Conservation (phyloP, 2,113 vertebrate genomes). For the Tretioscincus oriximinensis region DNA sequence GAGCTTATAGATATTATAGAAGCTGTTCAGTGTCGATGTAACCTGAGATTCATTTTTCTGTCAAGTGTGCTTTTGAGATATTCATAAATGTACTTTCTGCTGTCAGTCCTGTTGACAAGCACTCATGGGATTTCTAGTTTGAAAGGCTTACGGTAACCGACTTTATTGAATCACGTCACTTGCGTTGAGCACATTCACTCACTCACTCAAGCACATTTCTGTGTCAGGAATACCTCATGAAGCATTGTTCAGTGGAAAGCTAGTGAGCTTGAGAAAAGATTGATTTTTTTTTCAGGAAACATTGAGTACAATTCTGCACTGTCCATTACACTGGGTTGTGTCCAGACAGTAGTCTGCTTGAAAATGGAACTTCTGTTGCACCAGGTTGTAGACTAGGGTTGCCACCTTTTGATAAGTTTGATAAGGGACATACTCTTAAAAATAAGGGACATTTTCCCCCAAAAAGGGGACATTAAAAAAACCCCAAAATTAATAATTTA, state of each 20-base stretch:
- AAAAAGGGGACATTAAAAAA: too few species aligned
- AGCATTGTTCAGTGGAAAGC: not conserved
- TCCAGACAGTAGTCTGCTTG: too few species aligned
- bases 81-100: constrained; percentile 21
- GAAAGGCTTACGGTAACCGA: constrained; percentile 5
- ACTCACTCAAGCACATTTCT: not conserved
- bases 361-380: too few species aligned
- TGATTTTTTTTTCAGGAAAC: not conserved
- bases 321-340: too few species aligned
- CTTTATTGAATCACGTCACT: constrained; percentile 18
- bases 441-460: too few species aligned
- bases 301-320: not conserved
- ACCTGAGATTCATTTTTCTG: constrained; percentile 19
- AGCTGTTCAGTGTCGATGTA: constrained; percentile 13
- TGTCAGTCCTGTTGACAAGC: constrained; percentile 13
- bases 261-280: not conserved
- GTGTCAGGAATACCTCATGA: not conserved
- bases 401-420: too few species aligned
- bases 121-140: constrained; percentile 9
- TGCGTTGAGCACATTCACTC: not conserved
- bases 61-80: constrained; percentile 7
- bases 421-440: too few species aligned
- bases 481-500: too few species aligned
- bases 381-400: too few species aligned
- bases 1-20: constrained; percentile 12